phyloP scores from a whole-genome alignment of 2,888 invertebrate genomes.

The Phortica okadai region DNA sequence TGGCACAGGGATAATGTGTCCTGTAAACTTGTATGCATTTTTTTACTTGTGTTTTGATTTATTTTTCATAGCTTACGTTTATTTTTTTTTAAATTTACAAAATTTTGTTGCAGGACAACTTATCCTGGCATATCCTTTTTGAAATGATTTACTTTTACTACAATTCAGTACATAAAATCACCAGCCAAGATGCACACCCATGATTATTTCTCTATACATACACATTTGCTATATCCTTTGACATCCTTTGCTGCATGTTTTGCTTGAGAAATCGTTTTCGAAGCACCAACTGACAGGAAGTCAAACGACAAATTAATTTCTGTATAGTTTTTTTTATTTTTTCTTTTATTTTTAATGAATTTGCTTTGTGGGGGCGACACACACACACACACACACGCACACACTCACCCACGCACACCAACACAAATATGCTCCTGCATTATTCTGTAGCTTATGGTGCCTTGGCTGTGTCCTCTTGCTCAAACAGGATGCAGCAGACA shows the following conservation, averaged over 20 bases:
- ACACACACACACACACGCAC: neutral
- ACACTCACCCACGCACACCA: neutral
- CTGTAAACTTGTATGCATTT: neutral
- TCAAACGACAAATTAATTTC: constrained; percentile 64
- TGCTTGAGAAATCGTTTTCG: constrained; percentile 23
- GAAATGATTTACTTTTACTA: neutral
- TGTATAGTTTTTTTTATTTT: neutral
- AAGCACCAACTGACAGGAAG: constrained; percentile 68
- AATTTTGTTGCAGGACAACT: no score
- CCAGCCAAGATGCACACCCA: no score
- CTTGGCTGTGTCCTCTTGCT: neutral
- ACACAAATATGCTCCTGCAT: neutral
- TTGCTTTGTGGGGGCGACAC: neutral
- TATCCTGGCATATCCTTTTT: constrained; percentile 1
- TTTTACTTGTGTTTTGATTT: neutral
- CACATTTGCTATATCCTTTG: neutral
- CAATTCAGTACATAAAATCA: neutral
- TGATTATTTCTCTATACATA: no score
- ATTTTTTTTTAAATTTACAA: neutral
- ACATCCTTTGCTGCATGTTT: neutral
- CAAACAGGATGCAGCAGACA: constrained; percentile 15
- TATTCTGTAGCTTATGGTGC: neutral
- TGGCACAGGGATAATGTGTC: neutral
- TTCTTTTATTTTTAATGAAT: constrained; percentile 20
- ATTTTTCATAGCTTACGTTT: neutral